Evolutionary conservation across 1,140 invertebrate genomes (phyloP).

Genomic region (Apis laboriosa): DNA sequence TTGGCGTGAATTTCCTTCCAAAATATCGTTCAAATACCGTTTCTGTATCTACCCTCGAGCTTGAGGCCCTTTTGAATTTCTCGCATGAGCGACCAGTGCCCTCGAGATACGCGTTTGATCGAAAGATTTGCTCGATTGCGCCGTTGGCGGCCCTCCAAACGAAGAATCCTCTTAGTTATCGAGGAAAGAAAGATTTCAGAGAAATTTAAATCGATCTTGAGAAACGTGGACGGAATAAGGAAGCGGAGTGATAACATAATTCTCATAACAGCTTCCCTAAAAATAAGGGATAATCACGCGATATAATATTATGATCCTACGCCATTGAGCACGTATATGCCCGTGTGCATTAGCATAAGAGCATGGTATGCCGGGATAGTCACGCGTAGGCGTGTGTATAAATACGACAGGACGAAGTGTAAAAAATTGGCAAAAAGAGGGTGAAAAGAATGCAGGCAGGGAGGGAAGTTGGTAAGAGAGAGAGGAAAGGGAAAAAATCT

Average conservation of each 20-base stretch:
- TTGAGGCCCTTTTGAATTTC: background rate
- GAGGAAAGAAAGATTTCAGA: background rate
- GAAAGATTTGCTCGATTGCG: slow-evolving; percentile 1
- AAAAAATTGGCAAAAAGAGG: slow-evolving; percentile 49
- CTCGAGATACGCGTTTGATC: slow-evolving; percentile 3
- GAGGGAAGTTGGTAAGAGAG: slow-evolving; percentile 29
- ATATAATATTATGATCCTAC: slow-evolving; percentile 47
- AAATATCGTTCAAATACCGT: no score
- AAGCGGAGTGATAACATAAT: slow-evolving; percentile 4
- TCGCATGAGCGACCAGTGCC: background rate
- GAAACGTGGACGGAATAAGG: background rate
- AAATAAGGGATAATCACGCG: slow-evolving; percentile 39
- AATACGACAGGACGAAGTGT: slow-evolving; percentile 41
- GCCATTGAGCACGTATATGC: slow-evolving; percentile 40
- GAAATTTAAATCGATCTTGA: background rate
- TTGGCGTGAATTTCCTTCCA: no score
- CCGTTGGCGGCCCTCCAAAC: slow-evolving; percentile 13
- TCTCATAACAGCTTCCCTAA: slow-evolving; percentile 32
- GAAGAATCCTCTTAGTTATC: background rate
- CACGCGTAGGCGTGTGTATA: slow-evolving; percentile 56
- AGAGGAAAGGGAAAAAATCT: slow-evolving; percentile 24
- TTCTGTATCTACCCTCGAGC: background rate
- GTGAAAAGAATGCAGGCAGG: slow-evolving; percentile 46
- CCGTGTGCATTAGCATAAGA: slow-evolving; percentile 60
- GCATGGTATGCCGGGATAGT: slow-evolving; percentile 59